Percentiles rank a stretch among this genome's conserved stretches.
phyloP scores from a whole-genome alignment of 1,140 invertebrate species.

The Bombyx mori region DNA sequence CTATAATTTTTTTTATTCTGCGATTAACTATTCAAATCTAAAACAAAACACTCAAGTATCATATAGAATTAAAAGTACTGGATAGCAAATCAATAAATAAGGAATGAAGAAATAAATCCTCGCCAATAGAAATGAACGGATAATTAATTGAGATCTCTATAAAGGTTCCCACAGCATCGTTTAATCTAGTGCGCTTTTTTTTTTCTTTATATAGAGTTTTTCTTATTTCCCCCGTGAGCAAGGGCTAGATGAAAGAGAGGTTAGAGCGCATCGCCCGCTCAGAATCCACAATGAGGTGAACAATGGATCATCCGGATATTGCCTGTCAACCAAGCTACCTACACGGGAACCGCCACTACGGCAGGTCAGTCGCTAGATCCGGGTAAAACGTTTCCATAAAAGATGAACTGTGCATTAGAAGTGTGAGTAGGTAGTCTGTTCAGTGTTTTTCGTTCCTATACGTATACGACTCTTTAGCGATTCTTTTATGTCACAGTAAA shows the following conservation, averaged over 20 bases:
- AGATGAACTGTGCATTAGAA: slow-evolving; percentile 9
- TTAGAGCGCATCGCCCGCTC: slow-evolving; percentile 22
- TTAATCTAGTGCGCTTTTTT: slow-evolving; percentile 18
- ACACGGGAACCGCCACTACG: slow-evolving; percentile 16
- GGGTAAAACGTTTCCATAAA: slow-evolving; percentile 15
- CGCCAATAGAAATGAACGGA: too few species aligned
- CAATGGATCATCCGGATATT: slow-evolving; percentile 65
- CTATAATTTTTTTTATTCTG: too few species aligned
- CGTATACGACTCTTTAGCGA: too few species aligned
- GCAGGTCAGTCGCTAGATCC: slow-evolving; percentile 16
- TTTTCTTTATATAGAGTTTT: slow-evolving; percentile 18
- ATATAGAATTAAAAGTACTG: too few species aligned
- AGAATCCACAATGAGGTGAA: slow-evolving; percentile 58
- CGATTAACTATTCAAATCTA: too few species aligned
- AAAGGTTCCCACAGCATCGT: not conserved
- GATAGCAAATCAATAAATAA: too few species aligned
- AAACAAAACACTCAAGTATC: too few species aligned
- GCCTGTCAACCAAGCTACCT: slow-evolving; percentile 37
- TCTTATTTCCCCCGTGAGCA: slow-evolving; percentile 16
- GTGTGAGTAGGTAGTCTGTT: too few species aligned
- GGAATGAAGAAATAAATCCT: too few species aligned
- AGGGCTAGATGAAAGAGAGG: slow-evolving; percentile 19
- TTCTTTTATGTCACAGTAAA: too few species aligned
- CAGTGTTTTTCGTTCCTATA: too few species aligned
- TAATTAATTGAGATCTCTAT: too few species aligned